These are phyloP conservation scores for Indicator maculatus DNA, from an alignment of 2,113 vertebrate species.

Conservation along the genomic window DNA sequence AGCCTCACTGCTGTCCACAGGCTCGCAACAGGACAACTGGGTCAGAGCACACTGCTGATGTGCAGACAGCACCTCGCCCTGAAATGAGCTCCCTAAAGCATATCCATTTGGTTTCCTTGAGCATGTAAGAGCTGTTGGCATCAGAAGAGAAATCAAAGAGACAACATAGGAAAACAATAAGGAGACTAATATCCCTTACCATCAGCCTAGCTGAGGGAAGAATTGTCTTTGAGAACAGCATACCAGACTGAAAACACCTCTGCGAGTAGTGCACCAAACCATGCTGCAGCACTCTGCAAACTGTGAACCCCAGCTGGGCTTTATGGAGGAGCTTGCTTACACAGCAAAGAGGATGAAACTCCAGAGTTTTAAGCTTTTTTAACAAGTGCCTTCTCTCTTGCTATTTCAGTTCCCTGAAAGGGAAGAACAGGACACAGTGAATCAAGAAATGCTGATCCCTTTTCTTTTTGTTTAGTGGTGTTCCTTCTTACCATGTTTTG, in stretches of 20 bases:
- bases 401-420: background rate
- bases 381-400: background rate
- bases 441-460: background rate
- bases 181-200: background rate
- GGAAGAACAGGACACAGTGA: background rate
- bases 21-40: background rate
- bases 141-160: background rate
- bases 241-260: background rate
- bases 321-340: background rate
- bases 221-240: background rate
- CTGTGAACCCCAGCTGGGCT: background rate
- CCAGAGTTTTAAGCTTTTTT: background rate
- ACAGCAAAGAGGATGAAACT: background rate
- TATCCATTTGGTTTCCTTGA: background rate
- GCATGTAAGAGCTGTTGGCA: background rate
- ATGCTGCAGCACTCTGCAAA: background rate
- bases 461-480: background rate
- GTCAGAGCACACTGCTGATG: fast-evolving
- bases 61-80: background rate
- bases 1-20: fast-evolving
- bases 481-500: background rate
- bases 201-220: background rate
- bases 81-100: background rate
- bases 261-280: background rate
- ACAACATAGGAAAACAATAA: background rate